Evolutionary conservation across 2,888 invertebrate genomes (phyloP), one percentile per base, ranked within the genome.

Genomic region (Torymus tubicola): DNA sequence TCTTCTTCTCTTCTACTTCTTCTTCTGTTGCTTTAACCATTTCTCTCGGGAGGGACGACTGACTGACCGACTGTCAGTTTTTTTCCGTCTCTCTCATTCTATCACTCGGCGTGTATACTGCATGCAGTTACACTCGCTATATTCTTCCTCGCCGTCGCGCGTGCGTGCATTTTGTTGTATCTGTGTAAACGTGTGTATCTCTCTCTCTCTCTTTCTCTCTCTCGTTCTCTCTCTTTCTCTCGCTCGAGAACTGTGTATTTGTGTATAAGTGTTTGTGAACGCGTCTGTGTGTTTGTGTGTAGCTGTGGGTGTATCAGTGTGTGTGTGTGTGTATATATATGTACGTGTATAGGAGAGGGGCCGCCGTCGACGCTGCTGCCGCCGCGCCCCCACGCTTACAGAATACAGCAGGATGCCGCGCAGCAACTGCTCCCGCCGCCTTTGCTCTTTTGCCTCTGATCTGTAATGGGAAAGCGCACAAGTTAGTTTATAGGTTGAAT

Each of bases 401-500:
- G 95, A 94, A 97, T 97, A 94, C 96, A 96, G 93, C 97, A 97
- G 86, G 96, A 95, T 88, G 96, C 95, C 89, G 96, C 96, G 94
- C 97, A 97, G 94, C 97, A 97, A 94, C 96, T 96, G 93, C 96
- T 97, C 89, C 96, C 96, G 86, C 97, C 96, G 86, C 96, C 96
- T 85, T 97, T 97, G 93, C 97, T 97, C 93, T 97, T 97, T 93
- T 97, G 97, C 93, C 97, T 94, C 94, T 97, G 97, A 95, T 97
- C 97, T 97, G 94, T 87, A 95, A 94, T 89, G 31, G 69, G 18
- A 76, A 69, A 18, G 12, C 55, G 10, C 61, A 24, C 16, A 21
- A n/a, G 63, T 72, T 63, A 63, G n/a, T 61, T 24, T 55, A n/a
- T 31, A 11, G 31, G 13, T 11, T 67, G 11, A 50, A 52, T 18